These are phyloP conservation scores for Trididemnum miniatum DNA, from an alignment of 23 tunicate genomes.

Conservation along the genomic window DNA sequence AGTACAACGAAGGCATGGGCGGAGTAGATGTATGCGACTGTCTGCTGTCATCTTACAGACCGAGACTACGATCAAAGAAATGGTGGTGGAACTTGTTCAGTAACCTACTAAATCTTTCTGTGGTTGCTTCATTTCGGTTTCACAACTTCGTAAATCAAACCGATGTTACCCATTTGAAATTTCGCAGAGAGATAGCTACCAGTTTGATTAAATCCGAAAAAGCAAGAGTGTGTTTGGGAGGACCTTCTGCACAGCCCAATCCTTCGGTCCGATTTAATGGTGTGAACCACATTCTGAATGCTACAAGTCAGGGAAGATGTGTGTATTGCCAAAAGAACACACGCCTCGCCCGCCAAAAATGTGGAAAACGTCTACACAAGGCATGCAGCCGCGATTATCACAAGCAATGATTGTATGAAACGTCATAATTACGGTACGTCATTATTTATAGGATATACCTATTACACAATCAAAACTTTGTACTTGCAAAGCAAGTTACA, in stretches of 20 bases:
- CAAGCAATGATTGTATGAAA: background rate
- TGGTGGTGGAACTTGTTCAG: slow-evolving; percentile 21
- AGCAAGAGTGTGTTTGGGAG: background rate
- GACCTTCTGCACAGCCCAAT: background rate
- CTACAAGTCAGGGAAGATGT: background rate
- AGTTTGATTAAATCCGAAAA: background rate
- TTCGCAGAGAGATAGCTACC: background rate
- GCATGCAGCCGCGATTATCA: background rate
- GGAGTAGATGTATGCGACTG: slow-evolving; percentile 8
- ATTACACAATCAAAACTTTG: too few relatives aligned
- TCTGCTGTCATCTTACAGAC: slow-evolving; percentile 4
- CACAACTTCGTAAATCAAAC: background rate
- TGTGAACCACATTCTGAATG: background rate
- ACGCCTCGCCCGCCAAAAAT: background rate
- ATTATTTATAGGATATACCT: too few relatives aligned
- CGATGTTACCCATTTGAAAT: background rate
- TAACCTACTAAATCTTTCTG: background rate
- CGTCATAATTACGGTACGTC: too few relatives aligned
- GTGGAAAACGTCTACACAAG: background rate
- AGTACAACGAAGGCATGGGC: background rate
- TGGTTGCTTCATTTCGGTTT: slow-evolving; percentile 2
- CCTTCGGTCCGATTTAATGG: background rate
- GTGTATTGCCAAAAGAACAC: background rate
- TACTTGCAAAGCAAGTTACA: too few relatives aligned
- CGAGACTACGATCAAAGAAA: too few relatives aligned